Conservation (phyloP, 30 jellyfish, hydroid and myxozoan species). For the Aurelia aurita complex sp. Pacific region DNA sequence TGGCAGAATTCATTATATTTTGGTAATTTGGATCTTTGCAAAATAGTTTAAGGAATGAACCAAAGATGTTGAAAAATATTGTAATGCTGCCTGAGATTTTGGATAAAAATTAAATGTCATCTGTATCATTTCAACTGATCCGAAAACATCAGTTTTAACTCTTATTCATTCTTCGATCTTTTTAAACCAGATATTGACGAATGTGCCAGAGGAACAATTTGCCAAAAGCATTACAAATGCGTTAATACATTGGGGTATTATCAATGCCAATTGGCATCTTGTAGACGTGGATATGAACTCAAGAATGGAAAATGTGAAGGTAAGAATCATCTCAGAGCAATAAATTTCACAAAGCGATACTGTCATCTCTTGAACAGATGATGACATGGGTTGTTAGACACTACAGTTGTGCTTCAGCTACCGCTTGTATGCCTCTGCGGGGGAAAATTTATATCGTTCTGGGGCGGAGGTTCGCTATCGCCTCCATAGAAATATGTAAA, state of each 20-base stretch:
- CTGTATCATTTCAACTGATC: neutral
- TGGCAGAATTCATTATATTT: too few relatives aligned
- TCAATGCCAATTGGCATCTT: conserved; percentile 36
- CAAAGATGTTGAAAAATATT: too few relatives aligned
- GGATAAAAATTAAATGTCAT: neutral
- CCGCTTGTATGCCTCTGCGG: too few relatives aligned
- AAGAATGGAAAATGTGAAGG: conserved; percentile 54
- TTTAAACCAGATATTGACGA: conserved; percentile 53
- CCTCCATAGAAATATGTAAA: too few relatives aligned
- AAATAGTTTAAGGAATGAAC: too few relatives aligned
- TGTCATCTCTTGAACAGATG: too few relatives aligned
- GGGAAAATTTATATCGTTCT: too few relatives aligned
- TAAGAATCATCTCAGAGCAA: neutral
- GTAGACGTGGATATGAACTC: conserved; percentile 49
- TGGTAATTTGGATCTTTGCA: too few relatives aligned
- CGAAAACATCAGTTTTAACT: neutral
- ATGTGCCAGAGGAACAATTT: conserved; percentile 24
- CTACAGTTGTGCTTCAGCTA: too few relatives aligned
- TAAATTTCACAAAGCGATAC: too few relatives aligned
- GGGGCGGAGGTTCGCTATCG: too few relatives aligned
- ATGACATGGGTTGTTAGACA: too few relatives aligned
- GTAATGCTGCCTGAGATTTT: neutral
- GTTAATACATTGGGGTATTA: conserved; percentile 57
- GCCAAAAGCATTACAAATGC: conserved; percentile 50
- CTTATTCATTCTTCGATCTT: neutral